Evolutionary conservation across 2,797 vertebrate genomes (phyloP), one percentile per base, ranked within the genome.

Genomic region (Geotrypetes seraphini): DNA sequence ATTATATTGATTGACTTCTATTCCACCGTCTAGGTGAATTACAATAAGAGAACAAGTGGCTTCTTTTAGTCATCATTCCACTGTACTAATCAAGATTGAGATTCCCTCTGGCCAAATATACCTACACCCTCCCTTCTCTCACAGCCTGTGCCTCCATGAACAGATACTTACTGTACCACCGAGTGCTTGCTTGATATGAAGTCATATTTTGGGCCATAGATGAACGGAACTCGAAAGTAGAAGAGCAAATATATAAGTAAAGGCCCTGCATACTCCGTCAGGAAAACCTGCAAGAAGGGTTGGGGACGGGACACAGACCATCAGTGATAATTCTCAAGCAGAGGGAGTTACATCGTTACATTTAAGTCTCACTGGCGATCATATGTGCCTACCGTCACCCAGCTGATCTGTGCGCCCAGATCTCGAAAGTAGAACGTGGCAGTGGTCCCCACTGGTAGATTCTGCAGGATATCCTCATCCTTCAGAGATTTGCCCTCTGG

Each of bases 401-500:
- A 97, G 84, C 92, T 96, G 75, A 97, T 93, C 78, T 97, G 92
- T 1, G 93, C 88, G 12, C 93, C 93, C 53, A 96, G 75, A 64
- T 95, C 93, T 44, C 89, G 84, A 73, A 96, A 97, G 77, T 94
- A 97, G 31, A 97, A 79, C 1, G 92, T 96, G 20, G 93, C 93
- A 0, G 92, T 95, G 53, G 93, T 96, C 58, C 92, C 93, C 60
- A 96, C 92, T 1, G 92, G 93, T 19, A 97, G 84, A 50, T 88
- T 81, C 71, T 97, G 92, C 39, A 97, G 77, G 16, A 96, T 72
- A 1, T 97, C 93, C 57, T 96, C 93, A 13, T 97, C 93, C 63
- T 92, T 94, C 50, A 96, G 69, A 11, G 90, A 92, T 50, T 88
- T 87, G 8, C 93, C 93, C 83, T 96, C 93, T 97, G 74, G 36